Conservation (phyloP, 2,113 vertebrate genomes). For the Psilopogon haemacephalus region DNA sequence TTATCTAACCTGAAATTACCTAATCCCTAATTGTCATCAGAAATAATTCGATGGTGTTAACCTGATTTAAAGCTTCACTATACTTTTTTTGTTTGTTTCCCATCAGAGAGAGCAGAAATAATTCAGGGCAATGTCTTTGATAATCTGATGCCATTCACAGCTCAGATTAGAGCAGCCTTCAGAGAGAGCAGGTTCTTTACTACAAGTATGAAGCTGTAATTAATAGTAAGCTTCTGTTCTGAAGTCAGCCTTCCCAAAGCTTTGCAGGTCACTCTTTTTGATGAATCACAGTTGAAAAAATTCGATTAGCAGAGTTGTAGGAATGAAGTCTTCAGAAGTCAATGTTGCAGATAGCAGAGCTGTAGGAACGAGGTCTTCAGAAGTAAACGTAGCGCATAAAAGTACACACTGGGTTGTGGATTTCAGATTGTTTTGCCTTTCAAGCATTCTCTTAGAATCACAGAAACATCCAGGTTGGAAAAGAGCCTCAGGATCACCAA, state of each 20-base stretch:
- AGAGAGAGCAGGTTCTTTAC: neutral
- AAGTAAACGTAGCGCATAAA: neutral
- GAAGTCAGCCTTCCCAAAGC: neutral
- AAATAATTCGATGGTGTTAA: neutral
- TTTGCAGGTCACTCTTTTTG: neutral
- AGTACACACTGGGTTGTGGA: fast-evolving
- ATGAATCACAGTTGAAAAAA: neutral
- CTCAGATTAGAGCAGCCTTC: neutral
- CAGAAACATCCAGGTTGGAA: no score
- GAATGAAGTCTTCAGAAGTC: neutral
- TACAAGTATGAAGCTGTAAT: neutral
- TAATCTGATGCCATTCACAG: neutral
- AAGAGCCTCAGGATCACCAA: no score
- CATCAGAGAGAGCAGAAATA: neutral
- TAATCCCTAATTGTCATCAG: neutral
- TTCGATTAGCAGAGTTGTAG: neutral
- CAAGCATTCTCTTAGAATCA: neutral
- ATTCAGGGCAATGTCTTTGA: neutral
- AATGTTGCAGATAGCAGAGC: neutral
- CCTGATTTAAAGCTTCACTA: neutral
- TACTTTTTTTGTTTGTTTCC: neutral
- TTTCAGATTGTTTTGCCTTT: neutral
- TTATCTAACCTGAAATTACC: neutral
- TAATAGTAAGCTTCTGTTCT: neutral
- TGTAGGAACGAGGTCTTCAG: neutral